Evolutionary conservation across 2,113 vertebrate species (phyloP).

Genomic region (Furnarius figulus): DNA sequence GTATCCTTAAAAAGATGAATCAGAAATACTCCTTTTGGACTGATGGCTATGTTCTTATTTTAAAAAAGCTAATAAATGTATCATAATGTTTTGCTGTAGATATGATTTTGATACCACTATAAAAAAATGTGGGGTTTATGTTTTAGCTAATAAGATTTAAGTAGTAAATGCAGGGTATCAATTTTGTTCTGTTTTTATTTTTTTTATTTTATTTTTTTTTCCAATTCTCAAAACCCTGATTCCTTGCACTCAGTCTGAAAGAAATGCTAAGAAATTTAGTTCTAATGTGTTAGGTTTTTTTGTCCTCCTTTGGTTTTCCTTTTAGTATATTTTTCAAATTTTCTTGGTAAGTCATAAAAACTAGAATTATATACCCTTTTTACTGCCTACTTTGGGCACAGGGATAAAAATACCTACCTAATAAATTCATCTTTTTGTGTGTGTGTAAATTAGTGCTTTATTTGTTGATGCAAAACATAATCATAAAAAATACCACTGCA

Average conservation of each 20-base stretch:
- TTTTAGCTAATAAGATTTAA: not conserved
- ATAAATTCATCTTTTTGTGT: not conserved
- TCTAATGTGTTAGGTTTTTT: not conserved
- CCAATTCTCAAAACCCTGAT: not conserved
- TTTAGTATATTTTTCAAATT: not conserved
- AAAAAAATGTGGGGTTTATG: not conserved
- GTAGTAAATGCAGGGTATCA: not conserved
- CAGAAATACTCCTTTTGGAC: not conserved
- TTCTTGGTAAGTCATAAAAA: conserved; percentile 6
- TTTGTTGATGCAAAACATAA: conserved; percentile 17
- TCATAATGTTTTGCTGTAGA: not conserved
- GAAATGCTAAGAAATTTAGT: not conserved
- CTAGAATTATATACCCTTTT: conserved; percentile 17
- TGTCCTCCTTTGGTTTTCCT: not conserved
- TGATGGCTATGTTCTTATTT: not conserved
- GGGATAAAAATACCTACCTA: not conserved
- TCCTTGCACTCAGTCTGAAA: not conserved
- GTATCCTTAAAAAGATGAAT: not conserved
- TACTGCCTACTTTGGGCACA: not conserved
- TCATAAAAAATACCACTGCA: not conserved
- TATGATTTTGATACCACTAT: not conserved
- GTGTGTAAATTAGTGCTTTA: conserved; percentile 5
- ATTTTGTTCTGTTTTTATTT: not conserved
- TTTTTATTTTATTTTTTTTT: not conserved
- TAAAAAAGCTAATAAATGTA: not conserved